Percentiles rank a stretch among this genome's conserved stretches.
Evolutionary conservation across 2,113 vertebrate species (phyloP).

Genomic region (Leptodactylus fuscus): DNA sequence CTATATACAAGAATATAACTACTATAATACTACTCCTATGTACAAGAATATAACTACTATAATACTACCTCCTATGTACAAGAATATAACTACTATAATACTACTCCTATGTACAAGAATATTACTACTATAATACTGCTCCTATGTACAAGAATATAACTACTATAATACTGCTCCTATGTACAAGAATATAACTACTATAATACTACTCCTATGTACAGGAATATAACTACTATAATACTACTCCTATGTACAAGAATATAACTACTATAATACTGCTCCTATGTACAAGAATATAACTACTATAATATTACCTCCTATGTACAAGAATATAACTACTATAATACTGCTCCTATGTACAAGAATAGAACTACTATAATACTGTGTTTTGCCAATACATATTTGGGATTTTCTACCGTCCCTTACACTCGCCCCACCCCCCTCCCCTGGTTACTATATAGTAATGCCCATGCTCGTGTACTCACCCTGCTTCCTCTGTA

Average conservation of each 20-base stretch:
- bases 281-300: not conserved
- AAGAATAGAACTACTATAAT: too few species aligned
- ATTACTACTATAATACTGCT: not conserved
- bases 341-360: too few species aligned
- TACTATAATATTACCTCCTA: not conserved
- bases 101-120: not conserved
- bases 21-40: not conserved
- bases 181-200: conserved; percentile 2
- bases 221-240: conserved; percentile 6
- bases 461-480: too few species aligned
- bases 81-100: not conserved
- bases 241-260: not conserved
- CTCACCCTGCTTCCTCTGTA: not conserved
- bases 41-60: not conserved
- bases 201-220: too few species aligned
- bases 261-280: not conserved
- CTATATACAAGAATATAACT: not conserved
- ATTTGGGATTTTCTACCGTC: too few species aligned
- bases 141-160: conserved; percentile 3
- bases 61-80: too few species aligned
- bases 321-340: too few species aligned
- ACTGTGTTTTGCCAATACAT: not conserved
- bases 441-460: not conserved
- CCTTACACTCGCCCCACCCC: too few species aligned
- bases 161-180: conserved; percentile 7